Base-by-base conservation (phyloP, 2,888 invertebrate genomes). In the Nephrotoma guestfalica region DNA sequence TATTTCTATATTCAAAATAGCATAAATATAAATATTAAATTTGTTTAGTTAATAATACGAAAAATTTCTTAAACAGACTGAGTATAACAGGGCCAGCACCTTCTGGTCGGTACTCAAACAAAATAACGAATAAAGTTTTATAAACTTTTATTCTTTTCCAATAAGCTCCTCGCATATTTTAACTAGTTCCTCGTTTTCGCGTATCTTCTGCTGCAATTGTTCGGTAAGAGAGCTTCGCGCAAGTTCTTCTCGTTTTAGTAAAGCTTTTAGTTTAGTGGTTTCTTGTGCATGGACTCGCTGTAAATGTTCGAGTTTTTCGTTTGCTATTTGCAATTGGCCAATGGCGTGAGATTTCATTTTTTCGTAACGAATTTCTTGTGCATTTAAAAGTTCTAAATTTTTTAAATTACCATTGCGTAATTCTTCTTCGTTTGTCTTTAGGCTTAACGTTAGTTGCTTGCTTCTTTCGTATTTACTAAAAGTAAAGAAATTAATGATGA, bases 161-260 rank as follows among this genome's bases (percentile, higher is more conserved):
- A 98, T 97, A 87, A 98, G 94, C 92, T 98, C 98, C 93, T 98
- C 98, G 93, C 98, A 96, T 89, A 98, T 96, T 90, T 96, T 95
- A 87, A 98, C 95, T 89, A 98, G 93, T 91, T 98, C 97, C 89
- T 95, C 94, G 90, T 97, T 98, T 91, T 98, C 98, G 90, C 96
- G 96, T 15, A 94, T 94, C 92, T 98, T 98, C 91, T 98, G 97
- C 88, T 96, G 96, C 87, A 98, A 92, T 87, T 96, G 94, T 89
- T 96, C 96, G 89, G 96, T 95, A 88, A 98, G 92, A n/a, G 97
- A 96, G 88, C 95, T 95, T 86, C 95, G 94, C 90, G 96, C 96
- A 87, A 98, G 95, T 91, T 98, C 98, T 89, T 96, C 94, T 91
- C 97, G 97, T 91, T 96, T 97, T 87, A 97, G 93, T 92, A 97